Conservation (phyloP, 2,888 invertebrate genomes). For the Andrena trimmerana region DNA sequence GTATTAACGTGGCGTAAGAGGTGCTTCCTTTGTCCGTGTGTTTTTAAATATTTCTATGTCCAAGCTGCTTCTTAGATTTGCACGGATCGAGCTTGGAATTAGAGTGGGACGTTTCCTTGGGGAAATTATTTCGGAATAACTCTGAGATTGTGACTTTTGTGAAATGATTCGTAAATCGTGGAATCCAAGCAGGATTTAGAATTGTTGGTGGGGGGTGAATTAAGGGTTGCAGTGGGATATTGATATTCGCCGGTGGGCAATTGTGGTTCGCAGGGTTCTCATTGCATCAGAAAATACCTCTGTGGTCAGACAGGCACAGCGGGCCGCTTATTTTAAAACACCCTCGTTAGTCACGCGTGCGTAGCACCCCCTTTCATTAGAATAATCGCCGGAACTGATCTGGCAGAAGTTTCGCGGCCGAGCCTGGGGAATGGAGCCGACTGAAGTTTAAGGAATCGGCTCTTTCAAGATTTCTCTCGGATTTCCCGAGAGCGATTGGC, state of each 20-base stretch:
- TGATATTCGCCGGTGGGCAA: too few relatives aligned
- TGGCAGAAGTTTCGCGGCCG: conserved; percentile 38
- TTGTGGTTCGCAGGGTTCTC: too few relatives aligned
- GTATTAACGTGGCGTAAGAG: conserved; percentile 1
- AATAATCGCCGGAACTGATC: conserved; percentile 40
- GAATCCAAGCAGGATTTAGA: too few relatives aligned
- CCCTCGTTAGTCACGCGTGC: conserved; percentile 2
- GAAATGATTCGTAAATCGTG: too few relatives aligned
- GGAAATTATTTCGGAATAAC: too few relatives aligned
- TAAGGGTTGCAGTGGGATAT: too few relatives aligned
- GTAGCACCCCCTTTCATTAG: conserved; percentile 41
- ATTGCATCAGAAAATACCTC: too few relatives aligned
- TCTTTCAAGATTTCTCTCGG: conserved; percentile 62
- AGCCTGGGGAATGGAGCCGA: conserved; percentile 13
- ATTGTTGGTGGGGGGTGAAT: too few relatives aligned
- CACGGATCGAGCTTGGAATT: background rate
- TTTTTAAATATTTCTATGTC: background rate
- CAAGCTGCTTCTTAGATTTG: background rate
- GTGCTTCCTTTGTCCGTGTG: background rate
- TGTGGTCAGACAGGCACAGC: background rate
- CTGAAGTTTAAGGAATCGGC: conserved; percentile 48
- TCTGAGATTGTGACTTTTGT: too few relatives aligned
- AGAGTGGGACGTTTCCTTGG: too few relatives aligned
- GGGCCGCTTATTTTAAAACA: background rate
- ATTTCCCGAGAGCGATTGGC: conserved; percentile 63